These are phyloP conservation scores for human DNA, from an alignment of 2,113 vertebrate species.

Conservation along the genomic window DNA sequence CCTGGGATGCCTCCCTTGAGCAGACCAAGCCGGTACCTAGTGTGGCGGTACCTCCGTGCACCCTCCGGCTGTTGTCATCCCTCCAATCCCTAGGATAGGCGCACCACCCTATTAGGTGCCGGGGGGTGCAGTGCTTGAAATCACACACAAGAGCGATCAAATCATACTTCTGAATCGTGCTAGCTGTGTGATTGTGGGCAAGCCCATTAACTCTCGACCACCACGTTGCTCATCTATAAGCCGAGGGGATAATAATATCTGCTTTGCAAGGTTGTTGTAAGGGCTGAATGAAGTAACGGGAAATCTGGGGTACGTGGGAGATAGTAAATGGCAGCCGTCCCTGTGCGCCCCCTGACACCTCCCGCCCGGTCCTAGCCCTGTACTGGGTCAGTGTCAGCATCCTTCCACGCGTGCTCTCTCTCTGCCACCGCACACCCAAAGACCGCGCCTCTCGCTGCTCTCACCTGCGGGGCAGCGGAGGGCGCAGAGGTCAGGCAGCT, in stretches of 20 bases:
- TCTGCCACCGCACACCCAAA: neutral
- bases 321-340: neutral
- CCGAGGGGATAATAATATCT: neutral
- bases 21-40: neutral
- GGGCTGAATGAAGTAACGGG: neutral
- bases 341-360: neutral
- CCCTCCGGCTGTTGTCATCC: neutral
- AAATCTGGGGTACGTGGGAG: neutral
- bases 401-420: neutral
- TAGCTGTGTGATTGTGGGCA: neutral
- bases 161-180: neutral
- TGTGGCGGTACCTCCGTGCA: neutral
- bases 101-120: neutral
- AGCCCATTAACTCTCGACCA: neutral
- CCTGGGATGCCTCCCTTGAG: neutral
- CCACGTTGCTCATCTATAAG: neutral
- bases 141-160: neutral
- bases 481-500: neutral
- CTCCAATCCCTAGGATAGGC: too few species aligned
- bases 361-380: neutral
- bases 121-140: neutral
- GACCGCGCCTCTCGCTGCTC: rapidly evolving
- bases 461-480: neutral
- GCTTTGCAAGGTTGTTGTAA: neutral
- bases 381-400: neutral